Conservation (phyloP, 1,140 invertebrate species). For the Rhyzopertha dominica region DNA sequence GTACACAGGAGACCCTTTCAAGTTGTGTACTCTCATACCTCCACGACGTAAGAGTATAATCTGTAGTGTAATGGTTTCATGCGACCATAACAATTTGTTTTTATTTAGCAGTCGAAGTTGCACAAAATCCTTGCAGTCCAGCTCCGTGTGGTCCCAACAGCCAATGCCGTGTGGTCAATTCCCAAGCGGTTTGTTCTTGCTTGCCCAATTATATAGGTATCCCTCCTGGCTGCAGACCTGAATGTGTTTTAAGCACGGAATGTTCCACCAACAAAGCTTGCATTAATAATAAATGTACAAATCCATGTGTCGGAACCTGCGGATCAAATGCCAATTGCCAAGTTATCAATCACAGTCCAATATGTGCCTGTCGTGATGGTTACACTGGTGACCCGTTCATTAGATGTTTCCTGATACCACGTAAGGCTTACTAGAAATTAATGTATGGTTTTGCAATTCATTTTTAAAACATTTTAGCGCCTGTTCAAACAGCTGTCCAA, state of each 20-base stretch:
- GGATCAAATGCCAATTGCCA: constrained; percentile 72
- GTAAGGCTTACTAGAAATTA: constrained; percentile 36
- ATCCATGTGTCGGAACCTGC: constrained; percentile 76
- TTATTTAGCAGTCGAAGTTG: constrained; percentile 37
- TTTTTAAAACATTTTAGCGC: constrained; percentile 15
- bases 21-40: constrained; percentile 60
- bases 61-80: constrained; percentile 7
- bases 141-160: constrained; percentile 77
- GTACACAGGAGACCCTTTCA: constrained; percentile 75
- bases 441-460: not conserved
- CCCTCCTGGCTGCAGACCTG: constrained; percentile 71
- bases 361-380: constrained; percentile 70
- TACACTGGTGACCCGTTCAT: constrained; percentile 78
- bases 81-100: constrained; percentile 31
- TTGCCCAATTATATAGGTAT: constrained; percentile 66
- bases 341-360: constrained; percentile 77
- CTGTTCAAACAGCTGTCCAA: constrained; percentile 20
- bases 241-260: constrained; percentile 73
- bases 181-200: constrained; percentile 73
- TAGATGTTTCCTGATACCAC: constrained; percentile 55
- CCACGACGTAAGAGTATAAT: constrained; percentile 52
- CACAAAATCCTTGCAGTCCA: constrained; percentile 66
- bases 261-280: constrained; percentile 67
- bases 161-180: constrained; percentile 64
- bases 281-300: constrained; percentile 71